These are phyloP conservation scores for Camptogramma bilineatum DNA, from an alignment of 2,888 invertebrate species.

Conservation along the genomic window DNA sequence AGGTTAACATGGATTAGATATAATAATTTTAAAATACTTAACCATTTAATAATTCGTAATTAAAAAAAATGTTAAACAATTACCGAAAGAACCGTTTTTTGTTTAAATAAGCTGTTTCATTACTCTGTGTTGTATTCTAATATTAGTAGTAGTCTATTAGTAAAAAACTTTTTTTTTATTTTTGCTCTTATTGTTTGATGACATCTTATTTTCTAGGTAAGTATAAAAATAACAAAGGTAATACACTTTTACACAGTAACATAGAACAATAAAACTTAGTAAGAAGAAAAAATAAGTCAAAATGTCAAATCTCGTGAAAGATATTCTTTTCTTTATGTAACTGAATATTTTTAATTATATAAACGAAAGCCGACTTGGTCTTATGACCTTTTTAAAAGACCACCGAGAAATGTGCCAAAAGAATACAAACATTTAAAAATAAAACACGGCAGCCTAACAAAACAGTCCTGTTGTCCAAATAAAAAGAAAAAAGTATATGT, in stretches of 20 bases:
- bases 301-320: not conserved
- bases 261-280: too few species aligned
- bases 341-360: conserved; percentile 11
- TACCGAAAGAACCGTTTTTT: not conserved
- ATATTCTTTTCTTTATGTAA: not conserved
- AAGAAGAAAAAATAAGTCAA: too few species aligned
- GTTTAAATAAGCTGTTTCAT: too few species aligned
- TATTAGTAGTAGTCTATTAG: too few species aligned
- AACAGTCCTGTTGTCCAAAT: conserved; percentile 62
- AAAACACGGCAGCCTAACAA: conserved; percentile 72
- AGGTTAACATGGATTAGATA: conserved; percentile 35
- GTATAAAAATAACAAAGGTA: too few species aligned
- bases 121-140: too few species aligned
- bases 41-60: conserved; percentile 20
- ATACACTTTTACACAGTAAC: too few species aligned
- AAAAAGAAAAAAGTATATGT: conserved; percentile 43
- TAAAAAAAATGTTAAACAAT: not conserved
- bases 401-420: conserved; percentile 61
- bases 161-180: too few species aligned
- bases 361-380: conserved; percentile 21
- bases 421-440: conserved; percentile 57
- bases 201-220: too few species aligned
- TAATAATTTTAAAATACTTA: conserved; percentile 20
- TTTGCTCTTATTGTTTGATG: too few species aligned
- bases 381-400: conserved; percentile 50